Conservation (phyloP, 1,140 invertebrate genomes). For the Trinorchestia longiramus region DNA sequence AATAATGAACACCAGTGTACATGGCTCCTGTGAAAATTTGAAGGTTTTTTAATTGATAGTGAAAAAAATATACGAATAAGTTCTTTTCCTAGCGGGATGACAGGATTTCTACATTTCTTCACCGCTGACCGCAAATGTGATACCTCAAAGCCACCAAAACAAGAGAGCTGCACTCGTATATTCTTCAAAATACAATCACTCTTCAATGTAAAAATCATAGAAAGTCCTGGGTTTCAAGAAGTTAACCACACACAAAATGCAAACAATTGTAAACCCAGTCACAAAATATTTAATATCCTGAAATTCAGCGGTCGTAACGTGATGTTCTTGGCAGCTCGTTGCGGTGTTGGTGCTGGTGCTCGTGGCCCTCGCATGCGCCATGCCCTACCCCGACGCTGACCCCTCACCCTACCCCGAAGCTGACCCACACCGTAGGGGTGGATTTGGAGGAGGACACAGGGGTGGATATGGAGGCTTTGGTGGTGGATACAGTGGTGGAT, state of each 20-base stretch:
- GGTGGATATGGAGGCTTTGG: conserved; percentile 32
- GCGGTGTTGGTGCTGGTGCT: too few relatives aligned
- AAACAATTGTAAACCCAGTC: not conserved
- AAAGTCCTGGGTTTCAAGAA: not conserved
- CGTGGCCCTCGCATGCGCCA: too few relatives aligned
- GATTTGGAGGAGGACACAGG: not conserved
- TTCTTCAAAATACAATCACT: not conserved
- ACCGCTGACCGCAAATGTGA: too few relatives aligned
- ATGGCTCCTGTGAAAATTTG: too few relatives aligned
- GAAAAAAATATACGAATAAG: too few relatives aligned
- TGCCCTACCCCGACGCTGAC: not conserved
- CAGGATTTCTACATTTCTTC: too few relatives aligned
- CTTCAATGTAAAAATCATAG: not conserved
- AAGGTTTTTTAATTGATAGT: too few relatives aligned
- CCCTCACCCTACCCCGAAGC: not conserved
- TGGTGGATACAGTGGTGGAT: not conserved
- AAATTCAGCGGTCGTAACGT: not conserved
- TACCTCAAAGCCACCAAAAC: too few relatives aligned
- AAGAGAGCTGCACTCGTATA: too few relatives aligned
- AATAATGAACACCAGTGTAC: too few relatives aligned
- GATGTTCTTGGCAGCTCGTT: too few relatives aligned
- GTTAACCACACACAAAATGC: not conserved
- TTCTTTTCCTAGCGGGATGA: too few relatives aligned
- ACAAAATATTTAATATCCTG: not conserved
- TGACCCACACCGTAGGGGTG: not conserved